These are phyloP conservation scores for Hyla sarda DNA, from an alignment of 2,113 vertebrate genomes.

Conservation along the genomic window DNA sequence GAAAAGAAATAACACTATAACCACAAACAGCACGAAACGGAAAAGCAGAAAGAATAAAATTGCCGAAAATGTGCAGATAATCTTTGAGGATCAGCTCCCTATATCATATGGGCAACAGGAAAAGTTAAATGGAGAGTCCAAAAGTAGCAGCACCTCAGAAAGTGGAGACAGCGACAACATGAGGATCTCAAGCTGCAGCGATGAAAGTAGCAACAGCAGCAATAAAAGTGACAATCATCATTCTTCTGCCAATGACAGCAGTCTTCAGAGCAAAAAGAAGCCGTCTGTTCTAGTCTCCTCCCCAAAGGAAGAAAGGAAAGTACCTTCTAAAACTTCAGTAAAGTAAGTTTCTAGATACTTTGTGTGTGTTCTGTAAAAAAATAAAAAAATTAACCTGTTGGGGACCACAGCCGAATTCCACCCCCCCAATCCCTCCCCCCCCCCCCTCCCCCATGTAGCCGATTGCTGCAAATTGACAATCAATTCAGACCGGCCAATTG, in stretches of 20 bases:
- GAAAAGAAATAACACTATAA: slow-evolving; percentile 92
- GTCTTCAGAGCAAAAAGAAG: slow-evolving; percentile 81
- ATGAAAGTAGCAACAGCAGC: slow-evolving; percentile 96
- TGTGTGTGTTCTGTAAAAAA: too few species aligned
- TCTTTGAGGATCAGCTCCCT: slow-evolving; percentile 95
- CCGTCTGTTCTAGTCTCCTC: slow-evolving; percentile 81
- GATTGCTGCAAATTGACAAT: too few species aligned
- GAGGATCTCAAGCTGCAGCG: slow-evolving; percentile 97
- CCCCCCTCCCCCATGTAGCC: too few species aligned
- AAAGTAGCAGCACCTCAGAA: slow-evolving; percentile 92
- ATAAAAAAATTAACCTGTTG: too few species aligned
- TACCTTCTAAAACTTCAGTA: slow-evolving; percentile 85
- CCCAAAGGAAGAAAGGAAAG: slow-evolving; percentile 85
- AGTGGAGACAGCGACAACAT: slow-evolving; percentile 97
- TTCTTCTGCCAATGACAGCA: slow-evolving; percentile 67
- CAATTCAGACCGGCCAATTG: too few species aligned
- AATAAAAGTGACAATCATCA: slow-evolving; percentile 82
- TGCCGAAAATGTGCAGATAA: slow-evolving; percentile 88
- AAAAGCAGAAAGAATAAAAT: slow-evolving; percentile 99
- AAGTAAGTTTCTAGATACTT: slow-evolving; percentile 72
- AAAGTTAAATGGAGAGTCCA: slow-evolving; percentile 94
- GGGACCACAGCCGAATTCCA: too few species aligned
- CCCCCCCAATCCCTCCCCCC: too few species aligned
- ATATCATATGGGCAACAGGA: slow-evolving; percentile 94
- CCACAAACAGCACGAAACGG: slow-evolving; percentile 91